Evolutionary conservation across 2,797 vertebrate genomes (phyloP).

Genomic region (Clarias fuscus): DNA sequence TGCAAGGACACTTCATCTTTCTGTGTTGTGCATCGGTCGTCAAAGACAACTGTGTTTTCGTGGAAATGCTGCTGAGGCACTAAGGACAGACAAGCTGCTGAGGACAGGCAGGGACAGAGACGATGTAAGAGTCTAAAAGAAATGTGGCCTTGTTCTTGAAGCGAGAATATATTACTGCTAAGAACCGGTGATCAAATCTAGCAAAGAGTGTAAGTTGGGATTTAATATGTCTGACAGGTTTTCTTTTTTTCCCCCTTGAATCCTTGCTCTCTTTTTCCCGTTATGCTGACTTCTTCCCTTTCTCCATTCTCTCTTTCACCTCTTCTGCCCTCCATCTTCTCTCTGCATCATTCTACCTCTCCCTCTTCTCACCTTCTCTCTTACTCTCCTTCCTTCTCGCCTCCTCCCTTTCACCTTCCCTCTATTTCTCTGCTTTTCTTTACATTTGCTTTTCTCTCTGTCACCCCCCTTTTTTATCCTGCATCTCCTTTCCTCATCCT

Average conservation of each 20-base stretch:
- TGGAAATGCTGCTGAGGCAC: neutral
- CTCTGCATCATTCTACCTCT: neutral
- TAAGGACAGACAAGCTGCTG: neutral
- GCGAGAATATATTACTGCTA: neutral
- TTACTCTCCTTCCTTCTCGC: neutral
- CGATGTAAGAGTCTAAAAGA: neutral
- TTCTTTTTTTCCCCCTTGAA: neutral
- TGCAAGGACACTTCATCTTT: neutral
- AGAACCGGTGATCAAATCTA: neutral
- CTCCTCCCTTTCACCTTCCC: neutral
- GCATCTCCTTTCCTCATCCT: neutral
- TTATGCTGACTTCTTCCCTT: neutral
- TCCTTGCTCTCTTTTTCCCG: neutral
- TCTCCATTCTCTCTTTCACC: neutral
- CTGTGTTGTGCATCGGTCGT: neutral
- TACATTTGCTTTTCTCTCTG: neutral
- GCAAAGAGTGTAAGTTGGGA: neutral
- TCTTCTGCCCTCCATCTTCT: neutral
- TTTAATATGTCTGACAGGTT: neutral
- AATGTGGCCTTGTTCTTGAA: neutral
- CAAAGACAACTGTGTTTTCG: neutral
- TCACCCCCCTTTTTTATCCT: too few relatives aligned
- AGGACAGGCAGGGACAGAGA: neutral
- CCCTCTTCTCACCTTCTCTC: neutral
- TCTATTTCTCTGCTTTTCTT: neutral